Percentiles rank a stretch among this genome's conserved stretches.
These are phyloP conservation scores for Rutilus rutilus DNA, from an alignment of 2,113 vertebrate species.

Conservation along the genomic window DNA sequence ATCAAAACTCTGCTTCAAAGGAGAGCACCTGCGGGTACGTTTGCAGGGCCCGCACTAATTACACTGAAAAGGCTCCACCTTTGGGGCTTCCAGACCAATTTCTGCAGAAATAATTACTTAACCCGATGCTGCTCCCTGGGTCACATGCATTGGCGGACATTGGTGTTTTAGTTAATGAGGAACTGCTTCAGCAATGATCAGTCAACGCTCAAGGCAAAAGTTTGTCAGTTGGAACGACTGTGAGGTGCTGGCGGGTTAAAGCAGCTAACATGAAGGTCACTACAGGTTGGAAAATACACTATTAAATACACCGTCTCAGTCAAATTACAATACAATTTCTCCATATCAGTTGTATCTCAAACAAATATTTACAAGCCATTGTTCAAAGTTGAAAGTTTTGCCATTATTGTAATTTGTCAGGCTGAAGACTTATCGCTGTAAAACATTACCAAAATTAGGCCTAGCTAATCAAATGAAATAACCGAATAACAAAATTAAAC, in stretches of 20 bases:
- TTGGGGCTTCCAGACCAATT: conserved; percentile 53
- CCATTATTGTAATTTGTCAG: background rate
- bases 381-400: background rate
- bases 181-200: conserved; percentile 52
- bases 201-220: conserved; percentile 44
- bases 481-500: background rate
- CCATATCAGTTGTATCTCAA: background rate
- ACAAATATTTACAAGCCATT: background rate
- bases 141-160: conserved; percentile 51
- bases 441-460: background rate
- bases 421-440: background rate
- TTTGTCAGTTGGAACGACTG: conserved; percentile 45
- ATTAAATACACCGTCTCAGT: background rate
- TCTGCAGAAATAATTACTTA: conserved; percentile 56
- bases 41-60: conserved; percentile 50
- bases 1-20: conserved; percentile 49
- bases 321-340: no score
- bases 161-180: conserved; percentile 54
- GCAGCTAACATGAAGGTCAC: conserved; percentile 50
- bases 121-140: conserved; percentile 33
- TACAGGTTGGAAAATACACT: background rate
- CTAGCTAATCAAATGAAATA: background rate
- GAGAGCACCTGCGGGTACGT: conserved; percentile 48
- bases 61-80: conserved; percentile 45
- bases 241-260: conserved; percentile 25